Evolutionary conservation across 92 coral and sea anemone species (phyloP).

Genomic region (Phenganax marumi): DNA sequence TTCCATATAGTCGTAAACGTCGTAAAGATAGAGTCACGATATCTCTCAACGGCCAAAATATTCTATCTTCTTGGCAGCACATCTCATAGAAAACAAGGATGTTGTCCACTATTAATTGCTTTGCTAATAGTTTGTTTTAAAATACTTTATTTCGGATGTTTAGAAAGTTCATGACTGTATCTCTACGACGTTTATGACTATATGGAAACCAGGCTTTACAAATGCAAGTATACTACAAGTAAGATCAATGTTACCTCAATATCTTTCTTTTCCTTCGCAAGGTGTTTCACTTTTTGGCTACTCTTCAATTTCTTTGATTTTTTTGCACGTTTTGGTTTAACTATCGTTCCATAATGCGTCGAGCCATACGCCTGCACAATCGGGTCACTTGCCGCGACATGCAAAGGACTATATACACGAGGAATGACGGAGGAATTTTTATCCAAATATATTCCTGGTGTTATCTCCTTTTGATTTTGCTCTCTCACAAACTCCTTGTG

Average conservation of each 20-base stretch:
- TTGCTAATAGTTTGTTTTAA: no score
- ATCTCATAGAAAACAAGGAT: no score
- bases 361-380: constrained; percentile 21
- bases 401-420: constrained; percentile 2
- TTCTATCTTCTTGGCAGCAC: no score
- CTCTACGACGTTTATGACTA: no score
- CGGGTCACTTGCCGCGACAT: constrained; percentile 35
- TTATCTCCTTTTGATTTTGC: constrained; percentile 42
- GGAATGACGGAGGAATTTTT: background rate
- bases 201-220: no score
- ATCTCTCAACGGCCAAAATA: no score
- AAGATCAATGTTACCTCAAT: constrained; percentile 27
- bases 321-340: constrained; percentile 37
- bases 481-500: constrained; percentile 87
- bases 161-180: no score
- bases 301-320: constrained; percentile 30
- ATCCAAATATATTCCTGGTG: background rate
- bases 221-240: background rate
- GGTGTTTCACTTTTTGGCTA: constrained; percentile 19
- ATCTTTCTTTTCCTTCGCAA: constrained; percentile 46
- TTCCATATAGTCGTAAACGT: no score
- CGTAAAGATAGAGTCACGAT: no score
- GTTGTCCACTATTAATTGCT: no score
- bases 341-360: constrained; percentile 15
- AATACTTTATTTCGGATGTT: no score